A percentile compares a stretch with the other conserved stretches of the same genome.
These are phyloP conservation scores for Machimus rusticus DNA, from an alignment of 2,888 invertebrate species.

Conservation along the genomic window DNA sequence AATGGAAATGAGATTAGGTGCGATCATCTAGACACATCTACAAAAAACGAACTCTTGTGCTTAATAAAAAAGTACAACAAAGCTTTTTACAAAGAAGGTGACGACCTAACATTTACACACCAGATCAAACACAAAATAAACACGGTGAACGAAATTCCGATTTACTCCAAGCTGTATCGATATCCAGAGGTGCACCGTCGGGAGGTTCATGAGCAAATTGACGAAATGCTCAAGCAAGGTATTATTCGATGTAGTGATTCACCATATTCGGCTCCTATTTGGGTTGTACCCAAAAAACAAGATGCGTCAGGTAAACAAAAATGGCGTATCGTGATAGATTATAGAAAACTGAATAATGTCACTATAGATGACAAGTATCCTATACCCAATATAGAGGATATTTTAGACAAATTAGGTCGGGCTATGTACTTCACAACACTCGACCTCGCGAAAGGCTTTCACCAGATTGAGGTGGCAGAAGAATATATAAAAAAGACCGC, in stretches of 20 bases:
- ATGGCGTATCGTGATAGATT: background rate
- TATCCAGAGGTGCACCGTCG: constrained; percentile 38
- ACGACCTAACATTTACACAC: constrained; percentile 23
- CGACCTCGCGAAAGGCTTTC: constrained; percentile 52
- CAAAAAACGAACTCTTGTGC: background rate
- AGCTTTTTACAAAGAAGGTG: constrained; percentile 25
- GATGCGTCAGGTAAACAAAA: constrained; percentile 16
- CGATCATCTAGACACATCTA: background rate
- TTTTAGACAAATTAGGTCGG: constrained; percentile 47
- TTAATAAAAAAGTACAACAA: constrained; percentile 8
- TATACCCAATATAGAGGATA: constrained; percentile 49
- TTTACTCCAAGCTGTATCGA: constrained; percentile 45
- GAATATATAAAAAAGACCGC: constrained; percentile 35
- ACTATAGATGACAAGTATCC: constrained; percentile 43
- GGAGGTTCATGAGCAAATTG: background rate
- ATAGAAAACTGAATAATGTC: constrained; percentile 43
- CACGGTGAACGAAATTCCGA: constrained; percentile 43
- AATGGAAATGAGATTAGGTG: background rate
- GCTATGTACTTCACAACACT: constrained; percentile 47
- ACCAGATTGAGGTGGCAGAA: constrained; percentile 50
- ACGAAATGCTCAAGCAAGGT: constrained; percentile 36
- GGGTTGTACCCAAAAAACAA: constrained; percentile 8
- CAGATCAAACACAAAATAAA: constrained; percentile 42
- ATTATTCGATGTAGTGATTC: constrained; percentile 46
- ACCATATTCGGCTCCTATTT: constrained; percentile 43